Conservation (phyloP, 2,888 invertebrate species). For the Sphaerophoria taeniata region DNA sequence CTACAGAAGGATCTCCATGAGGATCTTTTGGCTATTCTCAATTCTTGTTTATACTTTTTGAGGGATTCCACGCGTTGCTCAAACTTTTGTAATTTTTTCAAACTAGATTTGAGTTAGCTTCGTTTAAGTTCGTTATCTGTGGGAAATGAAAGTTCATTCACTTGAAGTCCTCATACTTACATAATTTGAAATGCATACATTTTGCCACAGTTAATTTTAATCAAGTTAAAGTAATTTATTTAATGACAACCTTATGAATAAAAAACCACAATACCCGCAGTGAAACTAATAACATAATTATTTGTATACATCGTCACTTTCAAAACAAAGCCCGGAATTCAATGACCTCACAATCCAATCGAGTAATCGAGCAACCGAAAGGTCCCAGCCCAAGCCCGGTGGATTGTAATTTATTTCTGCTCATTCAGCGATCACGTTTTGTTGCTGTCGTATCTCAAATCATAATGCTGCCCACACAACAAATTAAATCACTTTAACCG, state of each 20-base stretch:
- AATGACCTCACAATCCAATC: conserved; percentile 23
- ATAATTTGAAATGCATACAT: neutral
- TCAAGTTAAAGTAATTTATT: neutral
- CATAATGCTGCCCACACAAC: conserved; percentile 31
- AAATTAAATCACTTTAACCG: conserved; percentile 49
- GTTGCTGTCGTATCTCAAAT: conserved; percentile 22
- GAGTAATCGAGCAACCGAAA: neutral
- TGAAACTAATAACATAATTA: neutral
- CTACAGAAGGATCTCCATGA: no score
- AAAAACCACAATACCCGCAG: neutral
- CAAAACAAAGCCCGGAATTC: conserved; percentile 22
- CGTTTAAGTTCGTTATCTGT: no score
- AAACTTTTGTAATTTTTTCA: no score
- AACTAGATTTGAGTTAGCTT: no score
- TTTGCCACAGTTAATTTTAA: neutral
- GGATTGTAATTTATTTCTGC: conserved; percentile 20
- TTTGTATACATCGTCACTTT: conserved; percentile 8
- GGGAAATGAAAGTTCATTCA: no score
- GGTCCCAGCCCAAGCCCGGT: neutral
- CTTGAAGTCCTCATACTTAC: no score
- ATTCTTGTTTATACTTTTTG: no score
- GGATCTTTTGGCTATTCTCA: no score
- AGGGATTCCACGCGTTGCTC: no score
- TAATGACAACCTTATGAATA: neutral
- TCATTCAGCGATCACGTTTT: conserved; percentile 30